These are phyloP conservation scores for Odontamblyopus rebecca DNA, from an alignment of 2,797 vertebrate genomes.

Conservation along the genomic window DNA sequence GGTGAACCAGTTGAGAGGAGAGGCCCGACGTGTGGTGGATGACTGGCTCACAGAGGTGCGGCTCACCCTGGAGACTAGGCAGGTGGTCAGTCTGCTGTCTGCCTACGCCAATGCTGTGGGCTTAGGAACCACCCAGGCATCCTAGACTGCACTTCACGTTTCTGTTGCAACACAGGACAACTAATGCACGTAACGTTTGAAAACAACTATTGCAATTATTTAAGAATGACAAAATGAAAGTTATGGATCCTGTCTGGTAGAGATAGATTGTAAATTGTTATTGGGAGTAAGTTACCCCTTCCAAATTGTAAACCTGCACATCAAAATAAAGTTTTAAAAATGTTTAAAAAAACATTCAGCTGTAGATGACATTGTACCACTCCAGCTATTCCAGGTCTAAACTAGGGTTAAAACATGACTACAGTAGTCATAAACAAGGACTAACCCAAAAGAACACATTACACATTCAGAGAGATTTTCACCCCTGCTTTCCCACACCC, in stretches of 20 bases:
- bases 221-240: not conserved
- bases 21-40: slow-evolving; percentile 88
- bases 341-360: not conserved
- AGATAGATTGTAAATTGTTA: not conserved
- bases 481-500: no score
- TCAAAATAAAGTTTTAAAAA: not conserved
- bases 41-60: slow-evolving; percentile 94
- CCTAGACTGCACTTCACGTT: slow-evolving; percentile 57
- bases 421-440: no score
- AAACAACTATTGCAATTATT: not conserved
- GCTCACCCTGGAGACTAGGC: slow-evolving; percentile 91
- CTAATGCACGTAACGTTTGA: not conserved
- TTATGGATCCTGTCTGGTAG: not conserved
- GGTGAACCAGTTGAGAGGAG: slow-evolving; percentile 92
- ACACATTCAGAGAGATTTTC: no score
- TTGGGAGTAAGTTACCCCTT: not conserved
- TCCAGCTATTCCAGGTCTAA: not conserved
- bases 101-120: slow-evolving; percentile 93
- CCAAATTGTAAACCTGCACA: not conserved
- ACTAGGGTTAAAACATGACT: no score
- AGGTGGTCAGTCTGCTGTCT: slow-evolving; percentile 87
- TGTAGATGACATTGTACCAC: not conserved
- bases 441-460: no score
- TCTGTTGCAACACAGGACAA: not conserved
- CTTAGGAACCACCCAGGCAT: slow-evolving; percentile 88